These are phyloP conservation scores for Lagopus leucura DNA, from an alignment of 2,113 vertebrate species.

Conservation along the genomic window DNA sequence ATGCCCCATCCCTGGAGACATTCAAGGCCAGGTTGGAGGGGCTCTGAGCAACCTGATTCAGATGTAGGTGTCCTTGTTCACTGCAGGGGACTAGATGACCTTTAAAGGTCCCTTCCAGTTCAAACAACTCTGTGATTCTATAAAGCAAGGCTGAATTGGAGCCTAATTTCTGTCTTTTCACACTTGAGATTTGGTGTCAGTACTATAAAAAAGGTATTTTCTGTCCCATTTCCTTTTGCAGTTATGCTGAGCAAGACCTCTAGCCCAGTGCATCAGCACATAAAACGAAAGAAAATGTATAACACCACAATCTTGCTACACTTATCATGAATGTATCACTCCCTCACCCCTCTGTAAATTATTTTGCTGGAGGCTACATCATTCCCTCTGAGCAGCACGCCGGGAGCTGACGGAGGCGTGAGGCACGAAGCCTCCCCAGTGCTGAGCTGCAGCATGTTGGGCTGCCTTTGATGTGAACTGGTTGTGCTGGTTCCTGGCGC, in stretches of 20 bases:
- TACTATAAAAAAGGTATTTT: not conserved
- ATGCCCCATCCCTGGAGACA: no score
- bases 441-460: conserved; percentile 83
- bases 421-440: conserved; percentile 72
- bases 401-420: conserved; percentile 80
- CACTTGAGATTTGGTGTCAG: not conserved
- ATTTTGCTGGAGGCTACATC: conserved; percentile 87
- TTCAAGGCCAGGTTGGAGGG: no score
- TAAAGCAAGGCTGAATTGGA: not conserved
- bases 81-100: no score
- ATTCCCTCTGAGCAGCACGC: conserved; percentile 72
- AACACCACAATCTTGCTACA: conserved; percentile 73
- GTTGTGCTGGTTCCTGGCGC: conserved; percentile 82
- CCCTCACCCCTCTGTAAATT: conserved; percentile 77
- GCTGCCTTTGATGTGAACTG: conserved; percentile 84
- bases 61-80: no score
- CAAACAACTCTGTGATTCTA: no score
- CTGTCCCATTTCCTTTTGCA: not conserved
- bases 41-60: no score
- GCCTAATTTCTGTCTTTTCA: not conserved
- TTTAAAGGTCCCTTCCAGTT: no score
- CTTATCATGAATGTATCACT: conserved; percentile 70
- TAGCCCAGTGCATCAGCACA: conserved; percentile 47
- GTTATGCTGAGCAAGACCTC: not conserved
- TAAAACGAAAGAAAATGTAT: conserved; percentile 53